Base-by-base conservation (phyloP, 1,140 invertebrate genomes). In the Zophobas morio region DNA sequence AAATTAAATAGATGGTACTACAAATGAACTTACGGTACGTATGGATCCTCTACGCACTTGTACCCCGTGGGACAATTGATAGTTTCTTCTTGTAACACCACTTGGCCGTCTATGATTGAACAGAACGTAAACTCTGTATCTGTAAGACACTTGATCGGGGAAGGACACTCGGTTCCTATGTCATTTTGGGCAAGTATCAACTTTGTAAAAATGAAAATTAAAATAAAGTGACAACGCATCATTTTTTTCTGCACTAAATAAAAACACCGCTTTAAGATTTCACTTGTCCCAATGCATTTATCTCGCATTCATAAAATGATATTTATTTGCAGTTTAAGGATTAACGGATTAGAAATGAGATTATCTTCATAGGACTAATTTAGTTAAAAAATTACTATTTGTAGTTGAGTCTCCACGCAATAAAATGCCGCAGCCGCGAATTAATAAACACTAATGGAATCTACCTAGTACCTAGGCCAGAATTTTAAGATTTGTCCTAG, bases 91-190 rank as follows among this genome's bases (percentile, higher is more conserved):
- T 46, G 33, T 49, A 71, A 8, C 1, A 71, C 40, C 6, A 33
- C 20, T 47, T 46, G 6, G 8, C 40, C 66, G 33, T 71, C 32
- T 4, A 71, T 33, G 33, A 71, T 71, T 6, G 33, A 46, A 33
- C 66, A 71, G 3, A 71, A 71, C 6, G 66, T 71, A 35, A 71
- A 71, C 1, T 6, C 2, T 4, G 32, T 71, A 1, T 46, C 40
- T 8, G 20, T 8, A n/a, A 71, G 39, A 37, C 66, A 71, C 6
- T 71, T 47, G 1, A 71, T 33, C 40, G 66, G 6, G 8, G 42
- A 71, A 32, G 33, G 20, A 47, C 66, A 71, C 6, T 71, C 66
- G 35, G 20, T 70, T 70, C 47, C 32, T 3, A 47, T 32, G 2
- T 34, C 35, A 6, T 70, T 20, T 20, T 20, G n/a, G 35, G 42